Percentiles rank a stretch among this genome's conserved stretches.
phyloP scores from a whole-genome alignment of 2,797 vertebrate species.

The Pseudocheirus occidentalis region DNA sequence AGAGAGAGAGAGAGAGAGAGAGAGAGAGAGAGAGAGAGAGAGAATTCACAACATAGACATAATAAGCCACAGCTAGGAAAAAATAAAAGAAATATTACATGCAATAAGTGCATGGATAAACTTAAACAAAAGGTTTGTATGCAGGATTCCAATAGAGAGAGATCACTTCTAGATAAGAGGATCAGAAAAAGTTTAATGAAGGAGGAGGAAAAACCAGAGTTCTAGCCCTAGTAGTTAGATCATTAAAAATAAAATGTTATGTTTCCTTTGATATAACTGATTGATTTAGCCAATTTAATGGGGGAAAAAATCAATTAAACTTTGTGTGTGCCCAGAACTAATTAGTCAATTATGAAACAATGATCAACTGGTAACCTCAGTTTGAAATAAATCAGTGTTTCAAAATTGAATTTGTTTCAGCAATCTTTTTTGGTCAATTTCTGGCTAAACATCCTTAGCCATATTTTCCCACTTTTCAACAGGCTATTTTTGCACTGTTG shows the following conservation, averaged over 20 bases:
- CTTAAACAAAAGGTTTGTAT: not conserved
- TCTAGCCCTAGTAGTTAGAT: constrained; percentile 1
- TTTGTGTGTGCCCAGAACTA: not conserved
- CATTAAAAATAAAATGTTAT: not conserved
- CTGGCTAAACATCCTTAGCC: not conserved
- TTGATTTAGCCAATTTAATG: constrained; percentile 13
- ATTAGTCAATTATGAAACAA: not conserved
- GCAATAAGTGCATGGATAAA: not conserved
- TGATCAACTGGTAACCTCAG: not conserved
- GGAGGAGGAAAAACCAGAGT: not conserved
- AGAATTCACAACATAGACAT: not conserved
- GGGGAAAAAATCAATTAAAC: constrained; percentile 30
- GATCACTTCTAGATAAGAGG: not conserved
- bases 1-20: not conserved
- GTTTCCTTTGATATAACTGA: constrained; percentile 22
- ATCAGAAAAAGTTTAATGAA: not conserved
- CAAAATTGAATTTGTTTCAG: not conserved
- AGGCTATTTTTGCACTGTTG: constrained; percentile 7
- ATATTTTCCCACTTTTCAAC: constrained; percentile 43
- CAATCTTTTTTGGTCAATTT: not conserved
- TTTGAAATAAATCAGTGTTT: not conserved
- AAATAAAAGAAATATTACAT: no score
- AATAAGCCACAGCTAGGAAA: no score
- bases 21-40: not conserved
- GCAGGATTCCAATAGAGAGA: not conserved